phyloP scores from a whole-genome alignment of 2,797 vertebrate genomes.

The Eurystomus glaucurus region DNA sequence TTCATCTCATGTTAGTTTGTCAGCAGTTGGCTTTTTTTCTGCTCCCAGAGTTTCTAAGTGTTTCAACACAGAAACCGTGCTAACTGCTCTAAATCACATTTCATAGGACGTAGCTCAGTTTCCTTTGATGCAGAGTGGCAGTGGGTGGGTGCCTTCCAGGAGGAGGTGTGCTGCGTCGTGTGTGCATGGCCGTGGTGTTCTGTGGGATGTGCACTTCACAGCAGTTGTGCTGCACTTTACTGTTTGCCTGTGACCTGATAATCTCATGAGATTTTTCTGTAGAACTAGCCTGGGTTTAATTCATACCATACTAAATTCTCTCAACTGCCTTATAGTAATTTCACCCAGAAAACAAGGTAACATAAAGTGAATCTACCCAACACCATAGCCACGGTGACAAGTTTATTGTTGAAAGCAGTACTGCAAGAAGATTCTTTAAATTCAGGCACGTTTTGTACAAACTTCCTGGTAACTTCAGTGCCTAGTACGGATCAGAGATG shows the following conservation, averaged over 20 bases:
- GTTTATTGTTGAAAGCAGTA: accelerated
- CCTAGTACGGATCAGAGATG: background rate
- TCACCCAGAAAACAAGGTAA: background rate
- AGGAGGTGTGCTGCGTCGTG: accelerated
- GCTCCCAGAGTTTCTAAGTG: accelerated
- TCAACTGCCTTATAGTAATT: background rate
- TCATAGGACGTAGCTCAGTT: accelerated
- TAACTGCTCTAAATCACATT: accelerated
- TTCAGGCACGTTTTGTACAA: accelerated
- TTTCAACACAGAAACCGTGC: accelerated
- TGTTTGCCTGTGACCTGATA: accelerated
- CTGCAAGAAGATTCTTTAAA: background rate
- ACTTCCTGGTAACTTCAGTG: too few species aligned
- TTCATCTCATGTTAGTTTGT: background rate
- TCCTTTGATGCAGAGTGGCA: accelerated
- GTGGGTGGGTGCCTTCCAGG: accelerated
- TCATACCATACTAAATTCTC: background rate
- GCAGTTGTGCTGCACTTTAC: accelerated
- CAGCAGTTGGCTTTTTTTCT: background rate
- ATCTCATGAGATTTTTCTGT: background rate
- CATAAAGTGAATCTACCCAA: accelerated
- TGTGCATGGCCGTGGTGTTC: accelerated
- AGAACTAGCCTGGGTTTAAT: background rate
- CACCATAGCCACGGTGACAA: accelerated
- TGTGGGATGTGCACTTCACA: accelerated